phyloP scores from a whole-genome alignment of 2,113 vertebrate species.

The Callaeas wilsoni region DNA sequence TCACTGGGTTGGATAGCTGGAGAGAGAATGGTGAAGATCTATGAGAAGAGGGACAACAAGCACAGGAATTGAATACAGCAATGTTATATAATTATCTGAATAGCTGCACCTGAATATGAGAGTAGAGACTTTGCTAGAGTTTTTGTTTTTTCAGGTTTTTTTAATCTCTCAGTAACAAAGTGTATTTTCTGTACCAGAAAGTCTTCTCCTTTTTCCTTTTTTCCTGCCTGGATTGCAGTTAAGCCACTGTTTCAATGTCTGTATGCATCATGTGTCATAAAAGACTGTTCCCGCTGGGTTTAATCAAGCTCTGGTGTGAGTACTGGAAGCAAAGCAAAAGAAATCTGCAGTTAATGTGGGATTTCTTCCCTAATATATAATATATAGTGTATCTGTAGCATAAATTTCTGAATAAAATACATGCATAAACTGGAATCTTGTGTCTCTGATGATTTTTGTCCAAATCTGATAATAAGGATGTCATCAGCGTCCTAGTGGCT shows the following conservation, averaged over 20 bases:
- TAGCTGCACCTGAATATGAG: not conserved
- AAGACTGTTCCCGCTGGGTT: not conserved
- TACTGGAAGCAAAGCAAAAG: not conserved
- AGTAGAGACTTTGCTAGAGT: not conserved
- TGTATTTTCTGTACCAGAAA: not conserved
- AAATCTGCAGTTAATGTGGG: not conserved
- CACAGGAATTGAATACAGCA: not conserved
- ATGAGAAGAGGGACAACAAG: not conserved
- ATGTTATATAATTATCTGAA: not conserved
- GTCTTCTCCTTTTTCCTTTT: not conserved
- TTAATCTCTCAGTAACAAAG: not conserved
- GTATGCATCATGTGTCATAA: not conserved
- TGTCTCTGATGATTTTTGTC: not conserved
- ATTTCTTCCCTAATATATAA: not conserved
- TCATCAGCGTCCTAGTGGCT: not conserved
- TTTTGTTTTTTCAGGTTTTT: accelerated
- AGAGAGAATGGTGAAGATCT: not conserved
- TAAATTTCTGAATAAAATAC: not conserved
- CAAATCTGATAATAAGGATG: not conserved
- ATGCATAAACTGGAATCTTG: not conserved
- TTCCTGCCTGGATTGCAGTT: not conserved
- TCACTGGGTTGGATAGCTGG: not conserved
- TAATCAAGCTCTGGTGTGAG: not conserved
- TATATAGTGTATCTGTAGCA: not conserved
- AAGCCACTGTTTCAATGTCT: not conserved